A percentile compares a stretch with the other conserved stretches of the same genome.
Conservation (phyloP, 2,113 vertebrate species). For the Xiphophorus hellerii region DNA sequence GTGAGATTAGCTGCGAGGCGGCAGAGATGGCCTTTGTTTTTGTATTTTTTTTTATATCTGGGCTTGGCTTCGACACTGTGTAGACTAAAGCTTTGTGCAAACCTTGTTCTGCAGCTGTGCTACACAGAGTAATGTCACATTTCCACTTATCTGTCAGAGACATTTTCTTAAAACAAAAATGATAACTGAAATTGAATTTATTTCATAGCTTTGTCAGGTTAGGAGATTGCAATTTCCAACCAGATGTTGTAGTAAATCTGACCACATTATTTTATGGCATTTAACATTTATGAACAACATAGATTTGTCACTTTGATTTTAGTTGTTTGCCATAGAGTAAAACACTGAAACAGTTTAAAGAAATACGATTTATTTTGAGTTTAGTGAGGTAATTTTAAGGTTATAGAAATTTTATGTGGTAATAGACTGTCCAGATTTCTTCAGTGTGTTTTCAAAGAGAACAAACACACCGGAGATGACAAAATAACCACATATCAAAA, state of each 20-base stretch:
- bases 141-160: slow-evolving; percentile 7
- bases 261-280: not conserved
- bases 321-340: not conserved
- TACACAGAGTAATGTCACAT: not conserved
- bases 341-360: not conserved
- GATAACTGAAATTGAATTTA: slow-evolving; percentile 19
- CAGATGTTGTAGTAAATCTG: not conserved
- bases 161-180: slow-evolving; percentile 36
- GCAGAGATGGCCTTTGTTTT: slow-evolving; percentile 6
- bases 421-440: not conserved
- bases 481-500: not conserved
- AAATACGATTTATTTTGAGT: not conserved
- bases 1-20: slow-evolving; percentile 14
- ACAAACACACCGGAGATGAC: not conserved
- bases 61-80: not conserved
- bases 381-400: not conserved
- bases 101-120: not conserved
- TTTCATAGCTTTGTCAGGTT: not conserved
- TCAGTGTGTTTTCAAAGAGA: not conserved
- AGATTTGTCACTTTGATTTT: not conserved
- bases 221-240: not conserved
- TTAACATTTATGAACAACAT: not conserved
- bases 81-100: not conserved
- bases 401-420: not conserved
- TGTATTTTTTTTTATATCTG: not conserved